Base-by-base conservation (phyloP, 2,888 invertebrate species). In the Gryllus longicercus region DNA sequence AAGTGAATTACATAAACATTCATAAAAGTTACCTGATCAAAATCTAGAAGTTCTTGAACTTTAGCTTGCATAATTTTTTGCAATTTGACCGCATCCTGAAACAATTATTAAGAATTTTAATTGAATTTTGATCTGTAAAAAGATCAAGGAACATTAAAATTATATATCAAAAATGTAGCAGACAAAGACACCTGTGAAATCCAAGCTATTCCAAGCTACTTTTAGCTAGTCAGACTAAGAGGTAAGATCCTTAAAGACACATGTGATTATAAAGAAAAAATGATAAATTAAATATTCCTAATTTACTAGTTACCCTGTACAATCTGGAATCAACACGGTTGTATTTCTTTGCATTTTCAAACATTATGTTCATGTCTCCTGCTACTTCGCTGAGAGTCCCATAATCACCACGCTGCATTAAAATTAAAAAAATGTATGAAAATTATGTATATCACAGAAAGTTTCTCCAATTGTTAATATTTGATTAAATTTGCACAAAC, bases 311-410 rank as follows among this genome's bases (percentile, higher is more conserved):
- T 87, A 93, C 94, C 87, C 95, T 94, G 86, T 95, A 95, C 18
- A 96, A 89, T 84, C 93, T 91, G 75, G 96, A 95, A 75, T 93
- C 93, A 78, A 93, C 91, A 76, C 93, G 89, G 87, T 96, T 96
- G 86, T 96, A 97, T 84, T 93, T 93, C 86, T 95, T 95, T 16
- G 99, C 99, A 88, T 99, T 99, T 86, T 97, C 96, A 87, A 99
- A 96, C 93, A 99, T 96, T 78, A 97, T 92, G 86, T 96, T 97
- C 89, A 99, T 91, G 86, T 99, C 99, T 0, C 94, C 94, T 0
- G 97, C 96, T 75, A 99, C 92, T 86, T 97, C 96, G 50, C 94
- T 94, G 1, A 97, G 89, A 16, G 94, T 95, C 0, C 93, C 93
- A 86, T 96, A 97, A 83, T 91, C 92, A 49, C 94, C 94, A 83